phyloP scores from a whole-genome alignment of 2,113 vertebrate genomes.

The Melanerpes aurifrons region DNA sequence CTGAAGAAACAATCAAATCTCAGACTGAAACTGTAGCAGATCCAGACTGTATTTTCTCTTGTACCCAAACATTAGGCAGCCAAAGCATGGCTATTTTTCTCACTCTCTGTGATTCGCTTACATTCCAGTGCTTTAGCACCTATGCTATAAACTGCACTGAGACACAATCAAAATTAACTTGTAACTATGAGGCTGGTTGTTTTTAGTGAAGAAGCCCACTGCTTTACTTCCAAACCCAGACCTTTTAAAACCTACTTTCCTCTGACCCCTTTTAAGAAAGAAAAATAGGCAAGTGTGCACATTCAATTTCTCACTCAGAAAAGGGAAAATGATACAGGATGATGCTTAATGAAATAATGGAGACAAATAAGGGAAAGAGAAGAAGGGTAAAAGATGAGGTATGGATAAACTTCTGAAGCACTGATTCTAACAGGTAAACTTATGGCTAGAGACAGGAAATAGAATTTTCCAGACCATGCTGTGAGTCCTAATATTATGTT shows the following conservation, averaged over 20 bases:
- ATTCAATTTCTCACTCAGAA: neutral
- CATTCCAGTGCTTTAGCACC: slow-evolving; percentile 27
- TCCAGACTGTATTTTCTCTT: slow-evolving; percentile 44
- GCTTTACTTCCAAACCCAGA: neutral
- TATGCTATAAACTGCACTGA: slow-evolving; percentile 1
- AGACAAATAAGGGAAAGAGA: neutral
- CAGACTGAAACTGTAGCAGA: slow-evolving; percentile 45
- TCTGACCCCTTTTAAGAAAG: neutral
- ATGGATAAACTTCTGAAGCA: neutral
- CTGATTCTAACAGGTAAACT: neutral
- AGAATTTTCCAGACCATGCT: neutral
- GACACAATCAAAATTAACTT: slow-evolving; percentile 35
- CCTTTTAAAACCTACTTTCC: neutral
- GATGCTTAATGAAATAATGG: neutral
- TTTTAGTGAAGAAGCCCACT: neutral
- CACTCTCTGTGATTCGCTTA: neutral
- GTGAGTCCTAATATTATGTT: neutral
- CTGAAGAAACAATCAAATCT: slow-evolving; percentile 36
- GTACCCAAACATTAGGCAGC: slow-evolving; percentile 23
- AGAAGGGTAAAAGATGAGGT: neutral
- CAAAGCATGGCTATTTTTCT: slow-evolving; percentile 12
- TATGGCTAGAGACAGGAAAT: neutral
- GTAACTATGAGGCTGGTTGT: neutral
- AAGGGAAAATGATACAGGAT: neutral
- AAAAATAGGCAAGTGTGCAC: neutral